These are phyloP conservation scores for Pterois miles DNA, from an alignment of 2,797 vertebrate genomes.

Conservation along the genomic window DNA sequence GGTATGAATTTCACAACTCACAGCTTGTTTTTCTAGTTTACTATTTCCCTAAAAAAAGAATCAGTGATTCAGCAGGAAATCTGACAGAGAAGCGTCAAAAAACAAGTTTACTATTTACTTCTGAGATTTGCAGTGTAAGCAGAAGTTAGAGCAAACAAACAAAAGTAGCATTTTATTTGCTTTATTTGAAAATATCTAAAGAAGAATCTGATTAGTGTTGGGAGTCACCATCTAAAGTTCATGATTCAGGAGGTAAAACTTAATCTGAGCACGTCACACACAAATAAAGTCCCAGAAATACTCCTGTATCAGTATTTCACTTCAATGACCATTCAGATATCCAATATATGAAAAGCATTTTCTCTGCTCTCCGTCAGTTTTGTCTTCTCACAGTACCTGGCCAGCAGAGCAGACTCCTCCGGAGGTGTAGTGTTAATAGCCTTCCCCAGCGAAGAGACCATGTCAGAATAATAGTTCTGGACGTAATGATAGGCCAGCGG, in stretches of 20 bases:
- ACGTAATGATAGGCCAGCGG: slow-evolving; percentile 90
- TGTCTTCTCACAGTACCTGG: slow-evolving; percentile 78
- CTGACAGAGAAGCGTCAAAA: neutral
- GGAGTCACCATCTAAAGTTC: neutral
- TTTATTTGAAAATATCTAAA: neutral
- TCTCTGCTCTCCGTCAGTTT: neutral
- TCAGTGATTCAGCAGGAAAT: neutral
- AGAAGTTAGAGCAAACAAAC: neutral
- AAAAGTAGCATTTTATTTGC: neutral
- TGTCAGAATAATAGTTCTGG: slow-evolving; percentile 89
- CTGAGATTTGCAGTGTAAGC: neutral
- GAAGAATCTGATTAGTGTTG: neutral
- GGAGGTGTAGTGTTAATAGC: slow-evolving; percentile 82
- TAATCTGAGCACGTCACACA: neutral
- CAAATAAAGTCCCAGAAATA: neutral
- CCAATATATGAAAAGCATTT: neutral
- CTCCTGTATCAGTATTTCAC: neutral
- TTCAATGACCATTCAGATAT: neutral
- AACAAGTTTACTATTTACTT: neutral
- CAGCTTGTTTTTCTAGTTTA: neutral
- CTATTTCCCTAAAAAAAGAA: neutral
- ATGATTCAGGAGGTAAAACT: neutral
- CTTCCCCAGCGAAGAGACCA: slow-evolving; percentile 85
- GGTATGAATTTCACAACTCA: neutral
- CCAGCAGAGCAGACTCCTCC: slow-evolving; percentile 88